Conservation (phyloP, 2,888 invertebrate species). For the Archips xylosteana region DNA sequence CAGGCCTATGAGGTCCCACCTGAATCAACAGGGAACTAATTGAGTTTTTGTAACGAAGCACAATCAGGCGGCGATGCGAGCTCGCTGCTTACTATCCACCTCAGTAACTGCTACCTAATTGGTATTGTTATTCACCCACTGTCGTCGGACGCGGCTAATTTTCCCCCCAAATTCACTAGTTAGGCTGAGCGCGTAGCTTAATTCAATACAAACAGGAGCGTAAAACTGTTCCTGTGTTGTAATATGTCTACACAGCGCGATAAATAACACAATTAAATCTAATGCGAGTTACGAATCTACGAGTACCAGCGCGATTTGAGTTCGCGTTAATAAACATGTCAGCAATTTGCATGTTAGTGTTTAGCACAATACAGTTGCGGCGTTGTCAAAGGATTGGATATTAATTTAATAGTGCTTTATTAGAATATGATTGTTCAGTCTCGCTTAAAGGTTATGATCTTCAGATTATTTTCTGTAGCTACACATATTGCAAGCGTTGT, state of each 20-base stretch:
- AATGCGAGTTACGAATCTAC: slow-evolving; percentile 45
- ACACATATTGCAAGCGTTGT: neutral
- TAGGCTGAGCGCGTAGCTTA: slow-evolving; percentile 60
- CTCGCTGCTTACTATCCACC: slow-evolving; percentile 40
- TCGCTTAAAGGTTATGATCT: neutral
- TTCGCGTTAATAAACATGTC: slow-evolving; percentile 33
- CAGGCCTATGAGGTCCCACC: slow-evolving; percentile 27
- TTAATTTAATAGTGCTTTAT: slow-evolving; percentile 2
- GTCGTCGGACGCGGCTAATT: slow-evolving; percentile 66
- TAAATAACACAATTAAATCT: slow-evolving; percentile 49
- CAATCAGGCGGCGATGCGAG: slow-evolving; percentile 44
- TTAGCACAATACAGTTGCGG: slow-evolving; percentile 28
- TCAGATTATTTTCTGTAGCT: neutral
- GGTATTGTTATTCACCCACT: slow-evolving; percentile 68
- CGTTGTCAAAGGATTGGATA: slow-evolving; percentile 5
- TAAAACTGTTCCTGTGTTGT: slow-evolving; percentile 51
- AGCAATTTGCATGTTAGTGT: slow-evolving; percentile 21
- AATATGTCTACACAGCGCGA: slow-evolving; percentile 46
- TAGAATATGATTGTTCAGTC: neutral
- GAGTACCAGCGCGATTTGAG: slow-evolving; percentile 24
- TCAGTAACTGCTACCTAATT: slow-evolving; percentile 48
- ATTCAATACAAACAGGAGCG: slow-evolving; percentile 63
- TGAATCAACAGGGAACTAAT: slow-evolving; percentile 43
- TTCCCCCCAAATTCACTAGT: slow-evolving; percentile 62
- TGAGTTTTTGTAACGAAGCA: slow-evolving; percentile 49